Evolutionary conservation across 2,113 vertebrate species (phyloP), one percentile per base, ranked within the genome.

Genomic region (Vicugna pacos): DNA sequence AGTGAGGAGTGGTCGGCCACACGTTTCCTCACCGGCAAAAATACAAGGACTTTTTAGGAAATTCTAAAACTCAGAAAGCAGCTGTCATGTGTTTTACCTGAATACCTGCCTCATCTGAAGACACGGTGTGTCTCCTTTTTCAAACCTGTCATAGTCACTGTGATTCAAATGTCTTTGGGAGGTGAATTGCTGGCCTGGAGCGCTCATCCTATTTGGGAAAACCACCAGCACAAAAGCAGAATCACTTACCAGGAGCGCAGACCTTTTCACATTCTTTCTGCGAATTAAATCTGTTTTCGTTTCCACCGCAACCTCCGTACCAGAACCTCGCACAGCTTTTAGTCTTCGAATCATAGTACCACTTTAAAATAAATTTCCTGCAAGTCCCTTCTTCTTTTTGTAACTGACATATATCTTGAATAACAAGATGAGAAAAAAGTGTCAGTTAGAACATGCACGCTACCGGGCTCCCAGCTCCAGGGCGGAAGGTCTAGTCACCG

Each of bases 301-400:
- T 99, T 50, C 99, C 99, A 0, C 98, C 99, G 0, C 99, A 99
- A 94, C 99, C 99, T 7, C 99, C 99, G 0, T 99, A 99, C 99
- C 99, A 99, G 99, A 99, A 99, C 26, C 99, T 98, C 0, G 98
- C 98, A 0, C 99, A 99, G 96, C 98, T 99, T 93, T 98, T 98
- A 69, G 98, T 99, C 11, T 97, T 0, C 0, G 95, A 13, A 30
- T 99, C 99, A 0, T 98, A 99, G 98, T 99, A 97, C 99, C 99
- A 99, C 72, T 99, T 99, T 4, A 99, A 98, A 32, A 98, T 95
- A 70, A 99, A 99, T 0, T 98, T 97, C 50, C 98, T 98, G 97
- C 99, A 99, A 2, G 99, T 97, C 0, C 99, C 99, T 48, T 98
- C 98, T 0, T 99, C 99, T 92, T 99, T 99, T 48, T 98, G 98